Conservation (phyloP, 2,888 invertebrate genomes). For the Zeuzera pyrina region DNA sequence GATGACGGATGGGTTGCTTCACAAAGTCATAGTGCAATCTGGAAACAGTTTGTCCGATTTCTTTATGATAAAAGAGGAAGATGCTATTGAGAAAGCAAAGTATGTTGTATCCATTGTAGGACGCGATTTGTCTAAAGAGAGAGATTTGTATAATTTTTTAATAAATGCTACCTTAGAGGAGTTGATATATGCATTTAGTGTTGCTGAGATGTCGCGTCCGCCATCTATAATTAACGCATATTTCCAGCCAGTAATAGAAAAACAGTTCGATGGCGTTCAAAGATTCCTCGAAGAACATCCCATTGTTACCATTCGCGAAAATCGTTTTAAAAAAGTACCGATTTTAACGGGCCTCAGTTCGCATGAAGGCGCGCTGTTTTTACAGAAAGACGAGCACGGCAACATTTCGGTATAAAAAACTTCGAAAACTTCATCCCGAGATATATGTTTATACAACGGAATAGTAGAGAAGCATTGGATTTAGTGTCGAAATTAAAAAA, state of each 20-base stretch:
- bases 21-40: slow-evolving; percentile 46
- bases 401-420: slow-evolving; percentile 33
- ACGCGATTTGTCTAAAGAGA: slow-evolving; percentile 24
- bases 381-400: slow-evolving; percentile 28
- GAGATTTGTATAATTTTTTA: slow-evolving; percentile 33
- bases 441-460: slow-evolving; percentile 22
- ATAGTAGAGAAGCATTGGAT: slow-evolving; percentile 18
- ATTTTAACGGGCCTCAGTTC: slow-evolving; percentile 32
- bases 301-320: slow-evolving; percentile 24
- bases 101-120: slow-evolving; percentile 34
- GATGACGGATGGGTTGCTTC: slow-evolving; percentile 39
- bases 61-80: slow-evolving; percentile 36
- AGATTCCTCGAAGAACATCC: slow-evolving; percentile 40
- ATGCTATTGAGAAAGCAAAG: slow-evolving; percentile 37
- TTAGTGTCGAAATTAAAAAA: slow-evolving; percentile 25
- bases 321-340: slow-evolving; percentile 38
- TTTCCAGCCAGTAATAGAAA: slow-evolving; percentile 46
- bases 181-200: slow-evolving; percentile 31
- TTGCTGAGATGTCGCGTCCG: slow-evolving; percentile 30
- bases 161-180: slow-evolving; percentile 33
- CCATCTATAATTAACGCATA: slow-evolving; percentile 28
- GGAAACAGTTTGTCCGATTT: slow-evolving; percentile 42
- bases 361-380: slow-evolving; percentile 44
- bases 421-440: slow-evolving; percentile 36
- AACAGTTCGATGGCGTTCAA: slow-evolving; percentile 35